Evolutionary conservation across 53 echinoderm and acorn worm genomes (phyloP), one percentile per base, ranked within the genome.

Genomic region (Luidia sarsii): DNA sequence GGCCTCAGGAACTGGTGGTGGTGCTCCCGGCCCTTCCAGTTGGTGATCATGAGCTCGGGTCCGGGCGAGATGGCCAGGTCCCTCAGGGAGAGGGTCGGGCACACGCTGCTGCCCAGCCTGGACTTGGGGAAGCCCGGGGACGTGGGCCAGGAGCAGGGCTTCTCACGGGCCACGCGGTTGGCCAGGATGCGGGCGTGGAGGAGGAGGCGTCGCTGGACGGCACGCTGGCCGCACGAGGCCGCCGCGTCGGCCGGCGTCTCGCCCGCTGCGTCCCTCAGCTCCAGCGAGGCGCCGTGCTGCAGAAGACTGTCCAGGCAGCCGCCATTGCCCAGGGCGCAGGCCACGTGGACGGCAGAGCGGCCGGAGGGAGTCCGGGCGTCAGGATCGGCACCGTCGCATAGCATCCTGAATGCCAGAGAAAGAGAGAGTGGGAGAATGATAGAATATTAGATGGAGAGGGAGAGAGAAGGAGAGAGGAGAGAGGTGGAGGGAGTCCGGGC

Each of bases 261-360:
- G 14, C 89, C 86, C 24, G 63, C 54, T 24, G 65, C 56, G 36
- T 95, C 95, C 39, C 69, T 87, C 2, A 90, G 41, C 19, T 86
- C 67, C 16, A 88, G 57, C 5, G 89, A 84, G 1, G 91, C 95
- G 28, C 84, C 87, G 33, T 79, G 85, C 27, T 95, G 91, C 1
- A 95, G 82, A 13, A 95, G 88, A 30, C 82, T 71, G 55, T 89
- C 90, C 2, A 95, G 80, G 48, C 95, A 95, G 8, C 89, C 87
- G 38, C 65, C 50, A 50, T 92, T 95, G 5, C 95, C 95, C 91
- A 89, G 89, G 25, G 91, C 95, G 57, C 92, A 89, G 23, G 95
- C 95, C 45, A 87, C 83, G 43, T 95, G 95, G 16, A 95, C 87
- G 51, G 95, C 82, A 5, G 95, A 92, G 3, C 95, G 83, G 10